Evolutionary conservation across 2,113 vertebrate species (phyloP).

Genomic region (Bos taurus): DNA sequence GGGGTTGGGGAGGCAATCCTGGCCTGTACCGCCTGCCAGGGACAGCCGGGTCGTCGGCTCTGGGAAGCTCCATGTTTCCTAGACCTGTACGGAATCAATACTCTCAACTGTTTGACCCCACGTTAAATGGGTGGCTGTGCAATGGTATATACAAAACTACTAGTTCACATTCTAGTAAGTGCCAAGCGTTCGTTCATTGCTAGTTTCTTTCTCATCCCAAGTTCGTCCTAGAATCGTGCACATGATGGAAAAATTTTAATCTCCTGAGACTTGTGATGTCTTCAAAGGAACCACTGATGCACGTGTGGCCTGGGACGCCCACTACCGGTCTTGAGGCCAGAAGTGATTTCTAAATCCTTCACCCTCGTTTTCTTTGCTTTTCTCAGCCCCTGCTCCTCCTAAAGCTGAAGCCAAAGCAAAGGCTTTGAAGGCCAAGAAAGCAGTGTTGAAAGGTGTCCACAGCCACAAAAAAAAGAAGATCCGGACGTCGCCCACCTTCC

Average conservation of each 20-base stretch:
- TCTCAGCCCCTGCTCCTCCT: constrained; percentile 86
- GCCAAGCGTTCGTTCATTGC: background rate
- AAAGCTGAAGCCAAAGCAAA: constrained; percentile 98
- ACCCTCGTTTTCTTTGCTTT: background rate
- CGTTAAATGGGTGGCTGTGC: background rate
- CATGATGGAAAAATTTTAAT: constrained; percentile 60
- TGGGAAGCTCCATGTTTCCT: background rate
- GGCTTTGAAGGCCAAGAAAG: constrained; percentile 98
- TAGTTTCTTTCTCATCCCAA: background rate
- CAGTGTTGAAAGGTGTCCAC: constrained; percentile 96
- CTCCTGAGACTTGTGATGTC: constrained; percentile 66
- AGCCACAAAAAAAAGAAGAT: constrained; percentile 97
- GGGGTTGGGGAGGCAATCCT: background rate
- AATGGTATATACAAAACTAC: background rate
- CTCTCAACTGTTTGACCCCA: background rate
- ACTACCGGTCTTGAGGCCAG: background rate
- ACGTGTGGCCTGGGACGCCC: background rate
- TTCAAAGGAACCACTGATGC: constrained; percentile 76
- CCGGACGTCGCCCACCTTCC: constrained; percentile 94
- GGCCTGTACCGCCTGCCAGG: accelerated
- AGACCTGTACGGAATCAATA: background rate
- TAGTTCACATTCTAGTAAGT: background rate
- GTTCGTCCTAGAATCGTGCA: constrained; percentile 22
- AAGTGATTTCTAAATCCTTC: constrained; percentile 10
- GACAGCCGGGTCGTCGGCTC: background rate